Percentiles rank a stretch among this genome's conserved stretches.
These are phyloP conservation scores for Zootermopsis nevadensis DNA, from an alignment of 2,888 invertebrate species.

Conservation along the genomic window DNA sequence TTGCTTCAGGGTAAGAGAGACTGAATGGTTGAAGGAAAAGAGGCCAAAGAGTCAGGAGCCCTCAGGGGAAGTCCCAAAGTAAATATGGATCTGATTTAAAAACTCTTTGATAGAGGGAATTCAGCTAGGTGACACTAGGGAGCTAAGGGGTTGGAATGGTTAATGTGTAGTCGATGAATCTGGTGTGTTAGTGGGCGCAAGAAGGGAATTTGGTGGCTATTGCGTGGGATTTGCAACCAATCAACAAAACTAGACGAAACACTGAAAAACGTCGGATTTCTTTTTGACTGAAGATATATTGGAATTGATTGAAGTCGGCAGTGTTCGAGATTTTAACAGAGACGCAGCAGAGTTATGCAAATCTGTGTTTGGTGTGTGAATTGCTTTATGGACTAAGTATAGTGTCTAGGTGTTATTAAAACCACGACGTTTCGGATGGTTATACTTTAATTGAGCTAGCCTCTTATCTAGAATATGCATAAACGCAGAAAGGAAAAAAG, in stretches of 20 bases:
- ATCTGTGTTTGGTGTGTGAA: too few relatives aligned
- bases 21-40: neutral
- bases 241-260: neutral
- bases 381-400: too few relatives aligned
- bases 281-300: too few relatives aligned
- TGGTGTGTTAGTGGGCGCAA: neutral
- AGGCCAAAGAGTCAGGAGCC: neutral
- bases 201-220: neutral
- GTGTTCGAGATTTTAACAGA: too few relatives aligned
- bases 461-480: too few relatives aligned
- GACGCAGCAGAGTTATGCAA: too few relatives aligned
- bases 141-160: neutral
- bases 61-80: neutral
- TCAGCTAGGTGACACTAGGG: neutral
- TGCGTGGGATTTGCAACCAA: neutral
- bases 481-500: too few relatives aligned
- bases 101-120: conserved; percentile 10
- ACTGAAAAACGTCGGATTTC: neutral
- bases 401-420: too few relatives aligned
- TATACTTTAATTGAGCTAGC: too few relatives aligned
- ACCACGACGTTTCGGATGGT: too few relatives aligned
- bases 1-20: neutral
- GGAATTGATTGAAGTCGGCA: too few relatives aligned
- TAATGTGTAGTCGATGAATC: too few relatives aligned
- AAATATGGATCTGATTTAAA: conserved; percentile 9